A percentile compares a stretch with the other conserved stretches of the same genome.
Conservation (phyloP, 2,888 invertebrate species). For the Penaeus monodon region DNA sequence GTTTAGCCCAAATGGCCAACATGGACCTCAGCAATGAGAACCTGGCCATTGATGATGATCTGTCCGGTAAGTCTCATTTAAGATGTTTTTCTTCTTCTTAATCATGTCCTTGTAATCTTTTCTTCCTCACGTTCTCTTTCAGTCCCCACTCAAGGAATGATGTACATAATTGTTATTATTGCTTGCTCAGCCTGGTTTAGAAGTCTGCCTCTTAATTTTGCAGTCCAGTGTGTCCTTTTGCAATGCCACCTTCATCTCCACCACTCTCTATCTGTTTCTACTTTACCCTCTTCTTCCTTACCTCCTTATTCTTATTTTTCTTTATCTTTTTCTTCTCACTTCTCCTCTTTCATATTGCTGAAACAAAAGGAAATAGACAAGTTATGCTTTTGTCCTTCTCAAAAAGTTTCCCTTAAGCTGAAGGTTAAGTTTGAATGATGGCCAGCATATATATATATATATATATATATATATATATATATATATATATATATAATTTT, state of each 20-base stretch:
- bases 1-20: constrained; percentile 78
- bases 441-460: too few relatives aligned
- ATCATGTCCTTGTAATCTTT: neutral
- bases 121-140: too few relatives aligned
- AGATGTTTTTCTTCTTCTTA: neutral
- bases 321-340: too few relatives aligned
- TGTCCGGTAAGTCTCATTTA: constrained; percentile 76
- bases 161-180: neutral
- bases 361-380: too few relatives aligned
- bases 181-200: neutral
- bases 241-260: neutral
- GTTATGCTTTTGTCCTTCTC: too few relatives aligned
- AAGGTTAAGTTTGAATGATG: too few relatives aligned
- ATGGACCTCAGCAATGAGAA: constrained; percentile 74
- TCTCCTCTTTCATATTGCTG: too few relatives aligned
- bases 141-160: too few relatives aligned
- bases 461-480: too few relatives aligned
- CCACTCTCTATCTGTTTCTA: neutral
- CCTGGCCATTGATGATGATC: constrained; percentile 78
- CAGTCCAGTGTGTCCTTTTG: neutral
- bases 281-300: neutral
- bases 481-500: too few relatives aligned
- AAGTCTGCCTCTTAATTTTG: neutral
- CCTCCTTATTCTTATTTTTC: too few relatives aligned
- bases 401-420: too few relatives aligned